These are phyloP conservation scores for Plutella xylostella DNA, from an alignment of 2,888 invertebrate genomes.

Conservation along the genomic window DNA sequence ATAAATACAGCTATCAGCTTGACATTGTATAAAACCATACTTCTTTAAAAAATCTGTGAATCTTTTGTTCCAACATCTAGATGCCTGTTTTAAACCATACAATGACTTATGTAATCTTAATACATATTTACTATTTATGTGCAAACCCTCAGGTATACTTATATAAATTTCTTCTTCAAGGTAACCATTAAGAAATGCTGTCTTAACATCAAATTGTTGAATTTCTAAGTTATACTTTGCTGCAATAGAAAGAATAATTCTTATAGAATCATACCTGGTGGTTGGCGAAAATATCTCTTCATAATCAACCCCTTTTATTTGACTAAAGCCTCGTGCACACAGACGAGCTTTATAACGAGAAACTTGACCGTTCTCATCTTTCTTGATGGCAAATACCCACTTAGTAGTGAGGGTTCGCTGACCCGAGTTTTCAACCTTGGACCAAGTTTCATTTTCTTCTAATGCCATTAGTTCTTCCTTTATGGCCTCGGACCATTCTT, in stretches of 20 bases:
- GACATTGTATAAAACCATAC: neutral
- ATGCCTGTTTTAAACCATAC: slow-evolving; percentile 2
- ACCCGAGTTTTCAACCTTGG: slow-evolving; percentile 9
- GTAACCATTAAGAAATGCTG: slow-evolving; percentile 11
- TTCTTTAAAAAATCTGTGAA: neutral
- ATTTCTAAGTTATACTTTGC: slow-evolving; percentile 1
- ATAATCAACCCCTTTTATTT: slow-evolving; percentile 18
- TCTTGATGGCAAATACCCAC: slow-evolving; percentile 22
- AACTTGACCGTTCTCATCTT: slow-evolving; percentile 12
- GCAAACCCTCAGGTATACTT: neutral
- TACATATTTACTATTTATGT: neutral
- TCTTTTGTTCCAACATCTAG: neutral
- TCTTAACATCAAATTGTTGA: slow-evolving; percentile 8
- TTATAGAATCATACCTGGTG: slow-evolving; percentile 17
- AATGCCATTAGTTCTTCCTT: slow-evolving; percentile 18
- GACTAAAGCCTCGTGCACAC: slow-evolving; percentile 19
- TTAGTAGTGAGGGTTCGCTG: slow-evolving; percentile 19
- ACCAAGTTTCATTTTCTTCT: slow-evolving; percentile 21
- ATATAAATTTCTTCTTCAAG: neutral
- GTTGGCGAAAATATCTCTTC: slow-evolving; percentile 19
- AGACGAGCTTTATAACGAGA: slow-evolving; percentile 15
- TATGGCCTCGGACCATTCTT: slow-evolving; percentile 18
- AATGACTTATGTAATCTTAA: neutral
- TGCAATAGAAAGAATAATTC: slow-evolving; percentile 14
- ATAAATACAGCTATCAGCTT: neutral